Evolutionary conservation across 92 coral and sea anemone genomes (phyloP).

Genomic region (Porites divaricata): DNA sequence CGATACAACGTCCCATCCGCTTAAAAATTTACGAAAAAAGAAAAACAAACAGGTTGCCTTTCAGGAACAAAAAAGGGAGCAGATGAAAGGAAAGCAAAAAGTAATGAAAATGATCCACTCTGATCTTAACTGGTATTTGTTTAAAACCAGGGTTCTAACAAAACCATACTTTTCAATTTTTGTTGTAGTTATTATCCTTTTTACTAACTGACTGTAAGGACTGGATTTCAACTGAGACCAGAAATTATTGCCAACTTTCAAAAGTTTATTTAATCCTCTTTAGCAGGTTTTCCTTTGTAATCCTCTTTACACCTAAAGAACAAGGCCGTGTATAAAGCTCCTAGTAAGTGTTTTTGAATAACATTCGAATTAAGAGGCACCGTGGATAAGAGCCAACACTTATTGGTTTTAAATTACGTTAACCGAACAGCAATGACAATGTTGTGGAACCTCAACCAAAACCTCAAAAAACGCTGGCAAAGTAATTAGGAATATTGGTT

Average conservation of each 20-base stretch:
- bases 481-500: neutral
- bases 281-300: constrained; percentile 31
- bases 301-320: constrained; percentile 4
- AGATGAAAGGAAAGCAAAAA: neutral
- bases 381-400: neutral
- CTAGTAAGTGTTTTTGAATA: constrained; percentile 16
- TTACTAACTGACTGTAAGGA: neutral
- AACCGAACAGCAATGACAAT: neutral
- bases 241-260: constrained; percentile 19
- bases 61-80: neutral
- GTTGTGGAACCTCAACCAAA: constrained; percentile 6
- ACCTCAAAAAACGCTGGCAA: neutral
- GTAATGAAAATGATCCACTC: neutral
- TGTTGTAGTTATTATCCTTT: no score
- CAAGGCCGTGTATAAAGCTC: constrained; percentile 8
- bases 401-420: neutral
- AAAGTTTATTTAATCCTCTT: constrained; percentile 8
- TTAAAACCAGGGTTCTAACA: neutral
- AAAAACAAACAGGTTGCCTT: constrained; percentile 1
- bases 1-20: neutral
- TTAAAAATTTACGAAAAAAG: constrained; percentile 14
- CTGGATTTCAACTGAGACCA: neutral
- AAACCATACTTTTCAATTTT: neutral
- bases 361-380: constrained; percentile 6
- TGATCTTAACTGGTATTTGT: neutral